Conservation (phyloP, 2,797 vertebrate genomes). For the Sibirionetta formosa region DNA sequence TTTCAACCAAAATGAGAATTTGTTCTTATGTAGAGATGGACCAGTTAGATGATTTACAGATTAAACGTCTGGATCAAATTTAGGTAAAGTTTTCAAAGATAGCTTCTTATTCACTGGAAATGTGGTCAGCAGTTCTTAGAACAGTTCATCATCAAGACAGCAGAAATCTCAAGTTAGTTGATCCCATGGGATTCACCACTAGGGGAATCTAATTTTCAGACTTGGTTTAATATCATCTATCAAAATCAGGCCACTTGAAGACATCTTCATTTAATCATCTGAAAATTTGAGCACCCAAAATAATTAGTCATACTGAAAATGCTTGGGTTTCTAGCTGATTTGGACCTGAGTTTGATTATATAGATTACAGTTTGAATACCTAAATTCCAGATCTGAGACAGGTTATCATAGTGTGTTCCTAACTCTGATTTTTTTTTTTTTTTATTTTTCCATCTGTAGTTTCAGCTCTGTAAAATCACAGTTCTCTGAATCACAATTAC, state of each 20-base stretch:
- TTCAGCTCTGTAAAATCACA: slow-evolving; percentile 35
- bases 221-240: not conserved
- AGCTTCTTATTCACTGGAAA: not conserved
- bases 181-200: not conserved
- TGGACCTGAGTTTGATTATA: not conserved
- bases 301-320: not conserved
- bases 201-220: not conserved
- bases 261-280: slow-evolving; percentile 15
- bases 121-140: not conserved
- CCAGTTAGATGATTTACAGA: not conserved
- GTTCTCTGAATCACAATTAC: slow-evolving; percentile 23
- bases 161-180: not conserved
- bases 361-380: slow-evolving; percentile 24
- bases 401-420: slow-evolving; percentile 22
- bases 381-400: not conserved
- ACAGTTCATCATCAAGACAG: not conserved
- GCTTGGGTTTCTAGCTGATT: not conserved
- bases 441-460: slow-evolving; percentile 50
- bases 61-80: not conserved
- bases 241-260: slow-evolving; percentile 14
- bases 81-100: not conserved
- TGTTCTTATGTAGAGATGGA: not conserved
- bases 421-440: slow-evolving; percentile 4
- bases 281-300: not conserved
- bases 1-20: not conserved